These are phyloP conservation scores for Vulpes lagopus DNA, from an alignment of 2,113 vertebrate genomes.

Conservation along the genomic window DNA sequence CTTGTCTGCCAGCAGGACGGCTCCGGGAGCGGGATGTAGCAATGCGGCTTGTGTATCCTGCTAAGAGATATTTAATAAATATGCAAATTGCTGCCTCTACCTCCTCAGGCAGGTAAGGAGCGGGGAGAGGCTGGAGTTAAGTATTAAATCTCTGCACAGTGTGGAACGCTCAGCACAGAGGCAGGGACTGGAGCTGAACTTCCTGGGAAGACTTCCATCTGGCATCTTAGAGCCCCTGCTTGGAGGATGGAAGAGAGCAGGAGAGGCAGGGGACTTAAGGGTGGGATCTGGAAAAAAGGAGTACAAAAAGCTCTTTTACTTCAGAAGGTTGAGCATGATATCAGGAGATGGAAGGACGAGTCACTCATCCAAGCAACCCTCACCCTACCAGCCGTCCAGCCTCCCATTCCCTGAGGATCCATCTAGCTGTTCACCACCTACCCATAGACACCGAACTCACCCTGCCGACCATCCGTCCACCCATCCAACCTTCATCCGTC, in stretches of 20 bases:
- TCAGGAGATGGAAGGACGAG: neutral
- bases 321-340: neutral
- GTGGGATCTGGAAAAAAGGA: neutral
- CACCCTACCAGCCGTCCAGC: neutral
- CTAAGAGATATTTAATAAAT: conserved; percentile 89
- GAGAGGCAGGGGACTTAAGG: neutral
- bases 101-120: conserved; percentile 87
- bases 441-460: neutral
- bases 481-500: neutral
- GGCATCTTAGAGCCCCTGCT: neutral
- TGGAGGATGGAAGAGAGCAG: neutral
- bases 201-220: conserved; percentile 66
- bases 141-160: conserved; percentile 77
- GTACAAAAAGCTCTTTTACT: neutral
- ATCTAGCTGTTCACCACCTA: neutral
- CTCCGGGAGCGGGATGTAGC: conserved; percentile 57
- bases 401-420: neutral
- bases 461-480: neutral
- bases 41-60: conserved; percentile 80
- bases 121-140: conserved; percentile 61
- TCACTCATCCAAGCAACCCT: too few relatives aligned
- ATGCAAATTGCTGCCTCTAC: conserved; percentile 86
- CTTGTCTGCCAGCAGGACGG: conserved; percentile 68
- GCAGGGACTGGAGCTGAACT: conserved; percentile 55
- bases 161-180: neutral